Evolutionary conservation across 2,888 invertebrate species (phyloP).

Genomic region (Trichacis sp.): DNA sequence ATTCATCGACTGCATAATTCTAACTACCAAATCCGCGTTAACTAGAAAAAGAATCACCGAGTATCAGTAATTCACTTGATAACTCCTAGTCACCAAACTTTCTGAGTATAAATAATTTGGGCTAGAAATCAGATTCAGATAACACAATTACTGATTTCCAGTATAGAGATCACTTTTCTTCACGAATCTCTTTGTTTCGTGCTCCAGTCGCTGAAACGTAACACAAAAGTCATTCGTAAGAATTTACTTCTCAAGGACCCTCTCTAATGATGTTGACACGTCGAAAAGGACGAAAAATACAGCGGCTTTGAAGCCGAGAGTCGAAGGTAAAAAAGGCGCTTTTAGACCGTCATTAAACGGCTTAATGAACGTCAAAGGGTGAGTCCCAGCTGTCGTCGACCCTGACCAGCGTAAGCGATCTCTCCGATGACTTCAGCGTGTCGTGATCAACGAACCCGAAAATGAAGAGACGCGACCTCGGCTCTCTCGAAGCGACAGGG

Average conservation of each 20-base stretch:
- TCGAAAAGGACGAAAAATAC: background rate
- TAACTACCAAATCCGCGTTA: no score
- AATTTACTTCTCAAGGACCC: background rate
- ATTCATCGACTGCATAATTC: no score
- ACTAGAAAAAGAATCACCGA: no score
- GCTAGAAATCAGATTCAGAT: no score
- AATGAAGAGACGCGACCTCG: constrained; percentile 25
- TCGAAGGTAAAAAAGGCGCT: background rate
- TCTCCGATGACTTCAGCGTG: constrained; percentile 13
- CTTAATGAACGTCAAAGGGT: background rate
- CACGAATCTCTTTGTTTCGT: no score
- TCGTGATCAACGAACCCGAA: constrained; percentile 30
- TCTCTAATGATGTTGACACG: background rate
- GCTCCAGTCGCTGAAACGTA: no score
- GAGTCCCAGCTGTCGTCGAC: background rate
- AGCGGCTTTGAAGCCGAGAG: background rate
- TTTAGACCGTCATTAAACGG: background rate
- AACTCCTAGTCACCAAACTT: no score
- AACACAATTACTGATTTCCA: no score
- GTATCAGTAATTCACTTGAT: no score
- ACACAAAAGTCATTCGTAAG: no score
- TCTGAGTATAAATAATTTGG: no score
- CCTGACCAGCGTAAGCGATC: background rate
- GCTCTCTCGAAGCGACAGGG: constrained; percentile 12
- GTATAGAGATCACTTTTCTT: no score